Conservation (phyloP, 2,888 invertebrate species). For the Celastrina argiolus region DNA sequence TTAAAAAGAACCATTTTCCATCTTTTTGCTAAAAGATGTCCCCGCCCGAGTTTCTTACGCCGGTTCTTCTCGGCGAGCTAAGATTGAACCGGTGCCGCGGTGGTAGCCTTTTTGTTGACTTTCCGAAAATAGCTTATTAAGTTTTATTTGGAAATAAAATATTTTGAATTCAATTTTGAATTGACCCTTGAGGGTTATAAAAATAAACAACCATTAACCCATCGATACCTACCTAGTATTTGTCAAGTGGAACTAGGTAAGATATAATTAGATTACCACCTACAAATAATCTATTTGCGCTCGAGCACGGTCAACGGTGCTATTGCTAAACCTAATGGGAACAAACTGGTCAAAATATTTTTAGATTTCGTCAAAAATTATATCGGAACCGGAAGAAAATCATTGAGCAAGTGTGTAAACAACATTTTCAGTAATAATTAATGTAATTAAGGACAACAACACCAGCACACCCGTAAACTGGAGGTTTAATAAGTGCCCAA, state of each 20-base stretch:
- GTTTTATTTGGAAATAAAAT: too few species aligned
- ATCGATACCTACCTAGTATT: conserved; percentile 1
- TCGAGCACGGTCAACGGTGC: conserved; percentile 59
- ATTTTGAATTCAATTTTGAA: too few species aligned
- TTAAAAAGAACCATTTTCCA: too few species aligned
- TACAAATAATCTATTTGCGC: conserved; percentile 65
- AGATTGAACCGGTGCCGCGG: too few species aligned
- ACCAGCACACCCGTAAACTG: too few species aligned
- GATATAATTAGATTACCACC: conserved; percentile 65
- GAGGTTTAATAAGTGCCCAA: too few species aligned
- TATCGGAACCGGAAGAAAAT: neutral
- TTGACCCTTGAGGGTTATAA: neutral
- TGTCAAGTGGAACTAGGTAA: conserved; percentile 31
- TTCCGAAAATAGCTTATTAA: too few species aligned
- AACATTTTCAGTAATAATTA: neutral
- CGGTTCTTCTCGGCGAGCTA: too few species aligned
- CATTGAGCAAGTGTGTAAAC: too few species aligned
- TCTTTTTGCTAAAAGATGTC: too few species aligned
- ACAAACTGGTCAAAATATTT: conserved; percentile 4
- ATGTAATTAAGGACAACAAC: neutral
- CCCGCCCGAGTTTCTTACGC: too few species aligned
- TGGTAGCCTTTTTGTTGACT: too few species aligned
- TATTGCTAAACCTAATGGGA: conserved; percentile 33
- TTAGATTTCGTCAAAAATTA: neutral
- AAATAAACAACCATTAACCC: neutral